Conservation (phyloP, 2,113 vertebrate species). For the Aspidoscelis tigris region DNA sequence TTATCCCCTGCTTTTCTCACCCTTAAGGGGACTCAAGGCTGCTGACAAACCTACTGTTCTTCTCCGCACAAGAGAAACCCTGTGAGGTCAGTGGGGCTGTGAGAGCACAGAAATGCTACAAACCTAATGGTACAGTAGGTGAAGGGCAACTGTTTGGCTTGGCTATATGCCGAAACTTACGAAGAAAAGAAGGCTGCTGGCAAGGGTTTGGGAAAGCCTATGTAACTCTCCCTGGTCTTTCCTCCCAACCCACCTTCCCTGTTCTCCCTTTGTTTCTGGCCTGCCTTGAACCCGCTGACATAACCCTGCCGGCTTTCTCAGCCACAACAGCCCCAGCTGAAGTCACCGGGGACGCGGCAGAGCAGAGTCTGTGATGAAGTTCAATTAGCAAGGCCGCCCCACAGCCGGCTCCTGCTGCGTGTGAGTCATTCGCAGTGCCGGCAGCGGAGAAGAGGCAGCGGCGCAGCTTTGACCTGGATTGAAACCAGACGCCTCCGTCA, state of each 20-base stretch:
- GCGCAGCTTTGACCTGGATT: neutral
- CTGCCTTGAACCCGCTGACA: neutral
- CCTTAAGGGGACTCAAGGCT: no score
- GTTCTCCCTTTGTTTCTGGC: neutral
- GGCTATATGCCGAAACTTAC: neutral
- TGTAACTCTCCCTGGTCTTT: neutral
- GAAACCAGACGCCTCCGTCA: neutral
- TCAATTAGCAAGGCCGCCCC: slow-evolving; percentile 85
- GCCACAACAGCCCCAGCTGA: slow-evolving; percentile 83
- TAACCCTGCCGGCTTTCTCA: slow-evolving; percentile 10
- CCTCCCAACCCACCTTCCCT: no score
- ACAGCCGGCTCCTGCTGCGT: slow-evolving; percentile 77
- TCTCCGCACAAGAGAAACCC: no score
- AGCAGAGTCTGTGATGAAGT: slow-evolving; percentile 86
- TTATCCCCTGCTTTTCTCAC: no score
- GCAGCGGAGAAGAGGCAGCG: neutral
- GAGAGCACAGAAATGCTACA: no score
- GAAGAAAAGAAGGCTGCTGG: neutral
- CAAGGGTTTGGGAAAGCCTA: neutral
- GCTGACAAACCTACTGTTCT: no score
- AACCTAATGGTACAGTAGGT: no score
- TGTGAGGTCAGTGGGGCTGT: no score
- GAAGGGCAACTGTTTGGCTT: no score
- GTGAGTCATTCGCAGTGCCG: slow-evolving; percentile 56
- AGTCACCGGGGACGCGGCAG: slow-evolving; percentile 82